Evolutionary conservation across 2,888 invertebrate species (phyloP), one percentile per base, ranked within the genome.

Genomic region (Melanostoma scalare): DNA sequence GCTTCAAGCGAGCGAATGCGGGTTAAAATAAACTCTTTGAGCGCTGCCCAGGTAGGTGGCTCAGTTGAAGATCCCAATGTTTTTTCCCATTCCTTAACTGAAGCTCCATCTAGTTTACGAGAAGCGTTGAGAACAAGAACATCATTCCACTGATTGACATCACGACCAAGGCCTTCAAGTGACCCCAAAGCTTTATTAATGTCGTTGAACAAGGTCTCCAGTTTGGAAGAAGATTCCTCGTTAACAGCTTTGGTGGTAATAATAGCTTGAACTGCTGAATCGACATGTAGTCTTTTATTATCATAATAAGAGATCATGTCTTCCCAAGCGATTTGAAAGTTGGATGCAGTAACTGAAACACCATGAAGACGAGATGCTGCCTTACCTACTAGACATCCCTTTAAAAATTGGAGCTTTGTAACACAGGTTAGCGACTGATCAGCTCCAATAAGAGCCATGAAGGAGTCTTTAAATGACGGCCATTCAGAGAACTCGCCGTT

Each of bases 251-350:
- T 53, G 9, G 67, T 33, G 5, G 67, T 40, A 6, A 67, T 52
- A 42, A 42, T 33, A 52, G 42, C 33, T 53, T 67, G 53, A 30
- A 42, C 42, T 10, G 67, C 50, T 31, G 55, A 33, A 44, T 68
- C 68, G 42, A 44, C 46, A 33, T 44, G 56, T 5, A 55, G 35
- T 46, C 55, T 68, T 44, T 68, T 68, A 35, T 68, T 68, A 20
- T 56, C 68, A 6, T 48, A 68, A 55, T 68, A 68, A 9, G 55
- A 55, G 1, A 67, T 42, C 20, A 67, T 6, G 35, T 56, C 68
- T 6, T 53, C 52, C 67, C 58, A 71, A 4, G 69, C 58, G 6
- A 71, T 20, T 58, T 71, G 38, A 8, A 48, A 58, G 9, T 71
- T 50, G n/a, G 58, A 42, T 6, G 44, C 44, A 31, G 46, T 67